Percentiles rank a stretch among this genome's conserved stretches.
phyloP scores from a whole-genome alignment of 1,140 invertebrate genomes.

The Radopholus similis region DNA sequence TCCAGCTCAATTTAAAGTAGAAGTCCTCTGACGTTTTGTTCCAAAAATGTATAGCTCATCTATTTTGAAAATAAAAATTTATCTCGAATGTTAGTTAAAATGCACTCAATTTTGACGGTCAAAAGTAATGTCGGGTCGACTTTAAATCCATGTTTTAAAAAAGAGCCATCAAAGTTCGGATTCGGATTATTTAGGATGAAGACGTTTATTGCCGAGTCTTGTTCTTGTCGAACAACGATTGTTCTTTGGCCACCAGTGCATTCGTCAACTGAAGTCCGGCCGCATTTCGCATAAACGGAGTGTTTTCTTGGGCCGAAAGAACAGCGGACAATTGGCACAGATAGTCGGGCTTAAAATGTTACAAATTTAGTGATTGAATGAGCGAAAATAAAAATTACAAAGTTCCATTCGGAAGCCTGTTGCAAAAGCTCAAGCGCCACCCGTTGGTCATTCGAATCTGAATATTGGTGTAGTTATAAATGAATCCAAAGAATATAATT shows the following conservation, averaged over 20 bases:
- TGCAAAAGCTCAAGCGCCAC: background rate
- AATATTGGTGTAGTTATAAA: constrained; percentile 32
- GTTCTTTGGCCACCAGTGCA: constrained; percentile 91
- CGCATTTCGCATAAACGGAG: constrained; percentile 88
- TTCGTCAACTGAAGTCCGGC: constrained; percentile 98
- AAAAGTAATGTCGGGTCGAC: too few relatives aligned
- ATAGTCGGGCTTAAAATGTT: constrained; percentile 73
- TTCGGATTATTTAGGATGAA: background rate
- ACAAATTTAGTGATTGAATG: background rate
- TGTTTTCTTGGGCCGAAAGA: constrained; percentile 79
- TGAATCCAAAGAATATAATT: constrained; percentile 60
- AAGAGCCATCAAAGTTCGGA: too few relatives aligned
- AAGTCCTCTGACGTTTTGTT: too few relatives aligned
- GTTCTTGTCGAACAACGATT: constrained; percentile 73
- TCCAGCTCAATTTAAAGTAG: too few relatives aligned
- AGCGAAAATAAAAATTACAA: constrained; percentile 55
- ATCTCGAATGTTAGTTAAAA: too few relatives aligned
- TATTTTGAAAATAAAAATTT: too few relatives aligned
- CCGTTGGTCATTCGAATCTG: background rate
- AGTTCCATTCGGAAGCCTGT: constrained; percentile 1
- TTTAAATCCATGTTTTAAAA: too few relatives aligned
- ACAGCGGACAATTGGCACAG: constrained; percentile 88
- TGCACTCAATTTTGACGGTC: too few relatives aligned
- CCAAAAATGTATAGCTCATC: too few relatives aligned
- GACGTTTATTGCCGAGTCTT: constrained; percentile 85